phyloP scores from a whole-genome alignment of 2,888 invertebrate genomes.

The Apoderus coryli region DNA sequence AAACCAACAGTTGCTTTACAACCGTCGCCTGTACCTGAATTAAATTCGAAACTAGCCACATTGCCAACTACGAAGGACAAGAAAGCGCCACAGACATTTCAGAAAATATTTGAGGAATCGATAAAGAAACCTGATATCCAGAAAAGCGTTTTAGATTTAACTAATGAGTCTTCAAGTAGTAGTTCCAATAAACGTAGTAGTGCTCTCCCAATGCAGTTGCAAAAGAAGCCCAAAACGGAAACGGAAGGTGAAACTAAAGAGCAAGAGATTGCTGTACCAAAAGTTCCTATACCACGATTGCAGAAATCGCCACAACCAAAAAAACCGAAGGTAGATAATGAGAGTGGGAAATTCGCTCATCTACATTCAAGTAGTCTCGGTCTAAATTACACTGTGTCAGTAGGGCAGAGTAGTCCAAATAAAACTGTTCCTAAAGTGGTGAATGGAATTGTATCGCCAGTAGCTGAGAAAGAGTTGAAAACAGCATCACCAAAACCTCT shows the following conservation, averaged over 20 bases:
- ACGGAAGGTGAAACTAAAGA: constrained; percentile 2
- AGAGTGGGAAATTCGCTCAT: constrained; percentile 13
- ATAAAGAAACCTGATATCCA: constrained; percentile 8
- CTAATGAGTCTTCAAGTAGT: not conserved
- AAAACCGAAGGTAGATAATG: not conserved
- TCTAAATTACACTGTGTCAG: constrained; percentile 30
- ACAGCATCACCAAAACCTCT: constrained; percentile 12
- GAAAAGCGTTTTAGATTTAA: not conserved
- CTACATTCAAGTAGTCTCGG: constrained; percentile 29
- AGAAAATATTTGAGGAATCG: constrained; percentile 28
- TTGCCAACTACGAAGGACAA: constrained; percentile 14
- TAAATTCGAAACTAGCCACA: constrained; percentile 17
- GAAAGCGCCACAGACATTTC: constrained; percentile 26
- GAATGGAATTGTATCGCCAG: constrained; percentile 16
- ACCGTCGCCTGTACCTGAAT: constrained; percentile 21
- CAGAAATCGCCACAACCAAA: constrained; percentile 2
- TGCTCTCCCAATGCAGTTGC: constrained; percentile 1
- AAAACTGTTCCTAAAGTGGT: constrained; percentile 15
- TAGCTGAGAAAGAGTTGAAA: constrained; percentile 12
- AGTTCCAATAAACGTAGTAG: not conserved
- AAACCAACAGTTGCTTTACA: constrained; percentile 18
- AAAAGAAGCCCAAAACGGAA: not conserved
- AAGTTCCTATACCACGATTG: constrained; percentile 24
- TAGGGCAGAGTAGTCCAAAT: constrained; percentile 17
- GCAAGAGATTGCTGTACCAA: constrained; percentile 14